Conservation (phyloP, 2,888 invertebrate genomes). For the Machimus rusticus region DNA sequence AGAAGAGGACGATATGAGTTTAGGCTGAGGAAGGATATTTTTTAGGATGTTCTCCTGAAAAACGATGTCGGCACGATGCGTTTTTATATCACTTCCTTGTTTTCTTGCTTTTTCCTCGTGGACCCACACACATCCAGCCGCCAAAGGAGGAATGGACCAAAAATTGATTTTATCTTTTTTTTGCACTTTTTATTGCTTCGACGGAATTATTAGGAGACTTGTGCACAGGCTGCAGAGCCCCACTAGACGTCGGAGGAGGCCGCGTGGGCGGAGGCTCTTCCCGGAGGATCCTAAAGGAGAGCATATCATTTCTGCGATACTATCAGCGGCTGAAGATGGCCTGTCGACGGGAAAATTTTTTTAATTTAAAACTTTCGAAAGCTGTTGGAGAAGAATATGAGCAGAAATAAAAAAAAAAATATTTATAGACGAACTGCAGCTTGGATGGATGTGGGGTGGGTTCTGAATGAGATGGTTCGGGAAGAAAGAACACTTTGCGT, state of each 20-base stretch:
- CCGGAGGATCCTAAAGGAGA: neutral
- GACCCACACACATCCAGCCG: neutral
- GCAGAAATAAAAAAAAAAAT: neutral
- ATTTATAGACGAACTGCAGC: neutral
- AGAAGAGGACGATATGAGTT: constrained; percentile 3
- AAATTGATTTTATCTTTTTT: neutral
- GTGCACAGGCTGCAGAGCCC: neutral
- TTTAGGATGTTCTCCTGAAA: constrained; percentile 14
- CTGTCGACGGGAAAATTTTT: constrained; percentile 1
- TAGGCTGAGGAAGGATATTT: constrained; percentile 25
- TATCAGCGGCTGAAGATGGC: neutral
- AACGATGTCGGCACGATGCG: neutral
- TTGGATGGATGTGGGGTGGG: neutral
- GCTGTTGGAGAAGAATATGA: constrained; percentile 31
- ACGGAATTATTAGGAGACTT: constrained; percentile 30
- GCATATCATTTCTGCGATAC: neutral
- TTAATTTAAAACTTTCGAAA: constrained; percentile 22
- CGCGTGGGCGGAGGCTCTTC: neutral
- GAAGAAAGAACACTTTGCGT: constrained; percentile 5
- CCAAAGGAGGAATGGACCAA: neutral
- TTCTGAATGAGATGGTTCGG: neutral
- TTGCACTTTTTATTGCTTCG: constrained; percentile 37
- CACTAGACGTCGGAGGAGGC: neutral
- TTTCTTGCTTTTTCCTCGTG: neutral
- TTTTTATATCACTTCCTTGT: neutral